A percentile compares a stretch with the other conserved stretches of the same genome.
Conservation (phyloP, 2,113 vertebrate genomes). For the Neotoma lepida region DNA sequence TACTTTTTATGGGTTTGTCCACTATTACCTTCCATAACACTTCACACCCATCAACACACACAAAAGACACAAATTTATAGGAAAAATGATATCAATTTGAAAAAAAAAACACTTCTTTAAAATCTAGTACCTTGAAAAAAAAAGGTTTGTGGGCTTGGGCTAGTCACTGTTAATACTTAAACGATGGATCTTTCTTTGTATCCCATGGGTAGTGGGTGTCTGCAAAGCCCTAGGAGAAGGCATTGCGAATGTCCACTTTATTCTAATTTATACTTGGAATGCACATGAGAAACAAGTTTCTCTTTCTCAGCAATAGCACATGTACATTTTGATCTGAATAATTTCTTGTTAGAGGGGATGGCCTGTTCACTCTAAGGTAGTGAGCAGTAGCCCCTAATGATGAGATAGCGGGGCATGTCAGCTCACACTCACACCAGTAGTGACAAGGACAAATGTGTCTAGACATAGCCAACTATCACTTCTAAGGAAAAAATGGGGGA, state of each 20-base stretch:
- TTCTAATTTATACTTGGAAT: conserved; percentile 30
- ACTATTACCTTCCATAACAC: background rate
- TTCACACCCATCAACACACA: background rate
- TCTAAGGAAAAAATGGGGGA: background rate
- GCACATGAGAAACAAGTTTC: background rate
- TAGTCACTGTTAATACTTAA: conserved; percentile 27
- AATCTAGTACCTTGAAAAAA: conserved; percentile 32
- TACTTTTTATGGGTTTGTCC: background rate
- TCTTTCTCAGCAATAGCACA: background rate
- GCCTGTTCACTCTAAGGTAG: background rate
- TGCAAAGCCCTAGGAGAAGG: conserved; percentile 1
- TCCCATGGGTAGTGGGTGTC: background rate
- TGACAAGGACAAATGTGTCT: background rate
- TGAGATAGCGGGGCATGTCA: background rate
- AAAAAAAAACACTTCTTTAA: too few species aligned
- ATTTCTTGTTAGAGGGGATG: background rate
- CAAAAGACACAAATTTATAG: conserved; percentile 3
- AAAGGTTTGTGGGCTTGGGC: background rate
- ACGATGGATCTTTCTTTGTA: background rate
- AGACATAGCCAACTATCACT: background rate
- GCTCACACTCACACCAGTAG: background rate
- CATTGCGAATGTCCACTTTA: background rate
- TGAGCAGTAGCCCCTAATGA: background rate
- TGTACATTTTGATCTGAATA: background rate
- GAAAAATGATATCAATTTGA: background rate